A percentile compares a stretch with the other conserved stretches of the same genome.
phyloP scores from a whole-genome alignment of 2,888 invertebrate genomes.

The Zelleria hepariella region DNA sequence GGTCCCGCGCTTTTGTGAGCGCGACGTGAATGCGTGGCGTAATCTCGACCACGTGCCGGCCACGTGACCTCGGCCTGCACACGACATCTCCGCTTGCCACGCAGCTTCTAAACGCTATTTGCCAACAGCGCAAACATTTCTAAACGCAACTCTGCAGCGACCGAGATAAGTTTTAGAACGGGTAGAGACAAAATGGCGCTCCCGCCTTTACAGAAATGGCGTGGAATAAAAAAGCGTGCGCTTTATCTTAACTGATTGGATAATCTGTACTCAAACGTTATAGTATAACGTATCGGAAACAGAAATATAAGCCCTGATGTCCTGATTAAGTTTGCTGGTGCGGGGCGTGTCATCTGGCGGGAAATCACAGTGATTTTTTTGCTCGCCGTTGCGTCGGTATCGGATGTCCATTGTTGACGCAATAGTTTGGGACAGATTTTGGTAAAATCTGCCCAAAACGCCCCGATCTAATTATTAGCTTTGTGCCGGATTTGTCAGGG shows the following conservation, averaged over 20 bases:
- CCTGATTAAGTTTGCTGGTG: constrained; percentile 63
- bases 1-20: constrained; percentile 53
- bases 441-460: constrained; percentile 56
- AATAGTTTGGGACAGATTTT: constrained; percentile 55
- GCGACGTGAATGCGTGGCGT: constrained; percentile 60
- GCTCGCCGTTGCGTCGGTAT: constrained; percentile 33
- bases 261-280: constrained; percentile 70
- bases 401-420: constrained; percentile 46
- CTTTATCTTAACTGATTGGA: constrained; percentile 73
- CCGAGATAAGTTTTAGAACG: constrained; percentile 28
- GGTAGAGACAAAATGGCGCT: constrained; percentile 31
- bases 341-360: constrained; percentile 43
- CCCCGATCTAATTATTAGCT: constrained; percentile 59
- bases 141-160: constrained; percentile 28
- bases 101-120: constrained; percentile 32
- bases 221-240: constrained; percentile 58
- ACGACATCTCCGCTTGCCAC: constrained; percentile 48
- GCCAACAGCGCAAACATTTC: constrained; percentile 12
- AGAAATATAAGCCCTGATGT: constrained; percentile 59
- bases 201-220: constrained; percentile 26
- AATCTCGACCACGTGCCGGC: constrained; percentile 63
- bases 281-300: constrained; percentile 69
- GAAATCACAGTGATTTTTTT: constrained; percentile 68
- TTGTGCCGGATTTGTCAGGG: constrained; percentile 29
- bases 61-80: constrained; percentile 59